These are phyloP conservation scores for Helleia helle DNA, from an alignment of 2,888 invertebrate genomes.

Conservation along the genomic window DNA sequence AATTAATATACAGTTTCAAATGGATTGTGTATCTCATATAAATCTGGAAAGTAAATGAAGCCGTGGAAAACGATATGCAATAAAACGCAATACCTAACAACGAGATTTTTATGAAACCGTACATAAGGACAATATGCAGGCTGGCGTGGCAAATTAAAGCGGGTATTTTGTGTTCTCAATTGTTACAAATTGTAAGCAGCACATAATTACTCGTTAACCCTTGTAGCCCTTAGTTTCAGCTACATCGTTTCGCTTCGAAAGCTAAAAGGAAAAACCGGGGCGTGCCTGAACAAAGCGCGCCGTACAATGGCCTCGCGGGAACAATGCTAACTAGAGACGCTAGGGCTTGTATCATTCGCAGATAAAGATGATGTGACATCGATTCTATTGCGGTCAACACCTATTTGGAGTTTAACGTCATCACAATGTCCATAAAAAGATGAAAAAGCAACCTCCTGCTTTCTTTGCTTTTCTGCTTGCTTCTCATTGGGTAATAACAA, in stretches of 20 bases:
- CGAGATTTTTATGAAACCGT: too few relatives aligned
- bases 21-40: too few relatives aligned
- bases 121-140: too few relatives aligned
- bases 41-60: too few relatives aligned
- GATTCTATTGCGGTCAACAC: conserved; percentile 22
- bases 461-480: too few relatives aligned
- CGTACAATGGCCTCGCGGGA: conserved; percentile 56
- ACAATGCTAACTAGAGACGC: conserved; percentile 65
- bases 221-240: conserved; percentile 32
- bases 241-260: conserved; percentile 46
- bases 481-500: too few relatives aligned
- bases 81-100: too few relatives aligned
- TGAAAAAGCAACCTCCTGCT: too few relatives aligned
- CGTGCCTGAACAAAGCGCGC: conserved; percentile 63
- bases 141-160: not conserved
- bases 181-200: conserved; percentile 17
- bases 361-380: conserved; percentile 53
- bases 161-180: not conserved
- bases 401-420: too few relatives aligned
- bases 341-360: conserved; percentile 57
- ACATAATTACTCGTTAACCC: conserved; percentile 29
- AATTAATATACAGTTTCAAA: too few relatives aligned
- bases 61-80: too few relatives aligned
- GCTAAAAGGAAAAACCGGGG: conserved; percentile 62
- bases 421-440: too few relatives aligned